These are phyloP conservation scores for Habroteleia sp. DNA, from an alignment of 2,888 invertebrate species.

Conservation along the genomic window DNA sequence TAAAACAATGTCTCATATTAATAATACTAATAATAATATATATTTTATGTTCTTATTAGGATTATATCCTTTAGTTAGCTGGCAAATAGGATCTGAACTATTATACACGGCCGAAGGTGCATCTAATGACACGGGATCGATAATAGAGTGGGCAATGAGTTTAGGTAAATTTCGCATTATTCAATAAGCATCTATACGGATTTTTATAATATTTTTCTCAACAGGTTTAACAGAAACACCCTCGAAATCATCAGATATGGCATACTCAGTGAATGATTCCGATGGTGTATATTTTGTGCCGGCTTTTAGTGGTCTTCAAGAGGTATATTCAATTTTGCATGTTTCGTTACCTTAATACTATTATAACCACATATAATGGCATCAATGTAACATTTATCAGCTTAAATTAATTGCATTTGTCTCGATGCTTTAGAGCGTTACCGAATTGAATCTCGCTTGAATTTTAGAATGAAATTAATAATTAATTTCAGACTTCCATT, in stretches of 20 bases:
- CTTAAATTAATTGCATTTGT: slow-evolving; percentile 28
- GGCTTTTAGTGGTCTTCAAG: slow-evolving; percentile 93
- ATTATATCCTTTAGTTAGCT: slow-evolving; percentile 95
- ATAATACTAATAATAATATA: slow-evolving; percentile 5
- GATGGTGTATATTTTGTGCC: slow-evolving; percentile 94
- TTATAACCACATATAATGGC: slow-evolving; percentile 20
- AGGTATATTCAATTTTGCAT: slow-evolving; percentile 75
- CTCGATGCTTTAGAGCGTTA: slow-evolving; percentile 3
- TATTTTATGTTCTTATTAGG: slow-evolving; percentile 80
- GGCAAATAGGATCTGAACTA: slow-evolving; percentile 86
- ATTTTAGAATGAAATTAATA: slow-evolving; percentile 18
- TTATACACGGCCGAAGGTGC: slow-evolving; percentile 92
- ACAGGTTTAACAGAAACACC: slow-evolving; percentile 86
- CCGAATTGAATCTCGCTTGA: not conserved
- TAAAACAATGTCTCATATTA: too few species aligned
- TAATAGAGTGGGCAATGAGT: slow-evolving; percentile 91
- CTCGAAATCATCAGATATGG: slow-evolving; percentile 86
- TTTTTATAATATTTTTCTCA: slow-evolving; percentile 28
- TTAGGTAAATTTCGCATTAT: slow-evolving; percentile 82
- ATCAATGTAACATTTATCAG: slow-evolving; percentile 34
- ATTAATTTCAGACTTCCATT: slow-evolving; percentile 88
- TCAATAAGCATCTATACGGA: slow-evolving; percentile 25
- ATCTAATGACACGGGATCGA: slow-evolving; percentile 93
- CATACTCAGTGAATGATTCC: slow-evolving; percentile 85
- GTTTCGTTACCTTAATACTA: slow-evolving; percentile 29